These are phyloP conservation scores for Meloidogyne chitwoodi DNA, from an alignment of 1,140 invertebrate genomes.

Conservation along the genomic window DNA sequence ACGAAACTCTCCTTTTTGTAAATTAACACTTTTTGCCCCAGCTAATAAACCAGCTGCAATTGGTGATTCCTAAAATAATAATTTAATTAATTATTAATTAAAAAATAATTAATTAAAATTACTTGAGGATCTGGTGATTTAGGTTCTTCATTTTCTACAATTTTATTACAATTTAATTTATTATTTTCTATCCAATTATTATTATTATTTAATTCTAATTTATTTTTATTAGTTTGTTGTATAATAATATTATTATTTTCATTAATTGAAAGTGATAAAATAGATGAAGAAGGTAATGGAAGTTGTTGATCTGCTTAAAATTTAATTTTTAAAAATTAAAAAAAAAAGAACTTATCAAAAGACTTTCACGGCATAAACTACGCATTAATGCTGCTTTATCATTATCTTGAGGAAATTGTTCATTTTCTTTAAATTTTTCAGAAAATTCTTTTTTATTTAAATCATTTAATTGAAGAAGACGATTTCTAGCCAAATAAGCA, in stretches of 20 bases:
- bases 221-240: neutral
- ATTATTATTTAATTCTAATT: too few relatives aligned
- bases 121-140: conserved; percentile 47
- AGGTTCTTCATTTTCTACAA: conserved; percentile 6
- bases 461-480: conserved; percentile 12
- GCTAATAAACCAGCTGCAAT: conserved; percentile 53
- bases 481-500: conserved; percentile 22
- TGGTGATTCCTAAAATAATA: conserved; percentile 39
- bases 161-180: neutral
- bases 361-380: conserved; percentile 17
- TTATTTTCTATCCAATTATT: neutral
- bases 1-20: conserved; percentile 45
- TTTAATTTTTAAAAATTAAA: neutral
- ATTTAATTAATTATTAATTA: neutral
- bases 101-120: neutral
- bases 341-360: neutral
- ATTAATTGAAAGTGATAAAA: conserved; percentile 1
- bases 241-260: neutral
- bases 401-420: conserved; percentile 10
- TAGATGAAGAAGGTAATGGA: neutral
- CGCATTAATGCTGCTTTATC: conserved; percentile 18
- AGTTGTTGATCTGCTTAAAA: conserved; percentile 8
- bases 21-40: conserved; percentile 48
- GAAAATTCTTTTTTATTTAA: neutral
- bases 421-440: neutral